A percentile compares a stretch with the other conserved stretches of the same genome.
phyloP scores from a whole-genome alignment of 1,140 invertebrate species.

The Scaptomyza pallida region DNA sequence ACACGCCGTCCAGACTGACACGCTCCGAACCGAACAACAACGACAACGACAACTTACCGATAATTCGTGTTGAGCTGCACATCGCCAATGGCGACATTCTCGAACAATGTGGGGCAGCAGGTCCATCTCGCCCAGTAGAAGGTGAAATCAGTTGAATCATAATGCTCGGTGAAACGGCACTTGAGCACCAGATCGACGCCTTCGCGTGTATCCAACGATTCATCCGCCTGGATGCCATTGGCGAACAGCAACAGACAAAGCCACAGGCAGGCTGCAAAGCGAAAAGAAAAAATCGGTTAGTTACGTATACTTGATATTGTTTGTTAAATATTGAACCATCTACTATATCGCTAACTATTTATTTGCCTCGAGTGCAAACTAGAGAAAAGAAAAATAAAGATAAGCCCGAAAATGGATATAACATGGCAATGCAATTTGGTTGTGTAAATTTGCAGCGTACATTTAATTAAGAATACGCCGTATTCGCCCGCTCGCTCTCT shows the following conservation, averaged over 20 bases:
- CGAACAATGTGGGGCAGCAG: constrained; percentile 87
- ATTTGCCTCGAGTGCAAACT: not conserved
- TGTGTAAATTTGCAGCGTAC: constrained; percentile 59
- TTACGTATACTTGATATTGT: not conserved
- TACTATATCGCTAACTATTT: too few species aligned
- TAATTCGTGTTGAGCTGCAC: constrained; percentile 91
- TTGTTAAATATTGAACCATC: not conserved
- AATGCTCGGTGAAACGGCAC: constrained; percentile 90
- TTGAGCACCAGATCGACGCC: constrained; percentile 91
- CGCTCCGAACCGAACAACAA: constrained; percentile 3
- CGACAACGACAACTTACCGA: constrained; percentile 86
- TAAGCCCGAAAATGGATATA: constrained; percentile 7
- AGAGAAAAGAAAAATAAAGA: not conserved
- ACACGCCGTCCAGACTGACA: constrained; percentile 17
- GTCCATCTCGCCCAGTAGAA: constrained; percentile 90
- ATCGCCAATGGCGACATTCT: constrained; percentile 91
- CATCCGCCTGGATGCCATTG: constrained; percentile 48
- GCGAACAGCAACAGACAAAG: constrained; percentile 35
- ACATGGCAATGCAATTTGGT: constrained; percentile 57
- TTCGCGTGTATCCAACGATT: constrained; percentile 89
- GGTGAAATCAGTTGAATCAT: constrained; percentile 86
- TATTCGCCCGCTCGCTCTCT: constrained; percentile 12
- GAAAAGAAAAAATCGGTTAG: constrained; percentile 3
- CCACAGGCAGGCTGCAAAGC: constrained; percentile 44
- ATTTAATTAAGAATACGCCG: constrained; percentile 62